These are phyloP conservation scores for Chironomus tepperi DNA, from an alignment of 1,140 invertebrate species.

Conservation along the genomic window DNA sequence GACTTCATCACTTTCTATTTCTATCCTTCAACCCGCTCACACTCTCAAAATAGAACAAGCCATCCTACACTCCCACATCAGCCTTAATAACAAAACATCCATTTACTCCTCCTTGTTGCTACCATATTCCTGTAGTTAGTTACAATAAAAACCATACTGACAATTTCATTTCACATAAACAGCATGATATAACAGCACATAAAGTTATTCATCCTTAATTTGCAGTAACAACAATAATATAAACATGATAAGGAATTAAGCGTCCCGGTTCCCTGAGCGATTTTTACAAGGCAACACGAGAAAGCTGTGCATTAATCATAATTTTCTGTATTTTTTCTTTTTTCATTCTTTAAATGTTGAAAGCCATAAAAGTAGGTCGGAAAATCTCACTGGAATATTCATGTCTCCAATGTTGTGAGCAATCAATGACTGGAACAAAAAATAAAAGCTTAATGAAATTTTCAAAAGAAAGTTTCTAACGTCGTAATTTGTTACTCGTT, in stretches of 20 bases:
- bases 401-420: background rate
- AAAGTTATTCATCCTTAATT: background rate
- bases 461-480: background rate
- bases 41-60: too few relatives aligned
- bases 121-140: background rate
- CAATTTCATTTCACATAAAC: background rate
- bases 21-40: too few relatives aligned
- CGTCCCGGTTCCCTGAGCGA: slow-evolving; percentile 4
- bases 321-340: background rate
- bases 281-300: background rate
- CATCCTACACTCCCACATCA: too few relatives aligned
- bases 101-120: background rate
- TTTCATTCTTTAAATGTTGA: background rate
- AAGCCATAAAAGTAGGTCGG: background rate
- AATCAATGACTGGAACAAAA: background rate
- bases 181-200: background rate
- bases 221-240: background rate
- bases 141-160: background rate
- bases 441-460: slow-evolving; percentile 14
- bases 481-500: too few relatives aligned
- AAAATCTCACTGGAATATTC: background rate
- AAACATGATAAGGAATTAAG: slow-evolving; percentile 14
- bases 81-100: background rate
- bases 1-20: too few relatives aligned
- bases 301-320: slow-evolving; percentile 21